Percentiles rank a stretch among this genome's conserved stretches.
Evolutionary conservation across 2,797 vertebrate genomes (phyloP).

Genomic region (Kryptopterus vitreolus): DNA sequence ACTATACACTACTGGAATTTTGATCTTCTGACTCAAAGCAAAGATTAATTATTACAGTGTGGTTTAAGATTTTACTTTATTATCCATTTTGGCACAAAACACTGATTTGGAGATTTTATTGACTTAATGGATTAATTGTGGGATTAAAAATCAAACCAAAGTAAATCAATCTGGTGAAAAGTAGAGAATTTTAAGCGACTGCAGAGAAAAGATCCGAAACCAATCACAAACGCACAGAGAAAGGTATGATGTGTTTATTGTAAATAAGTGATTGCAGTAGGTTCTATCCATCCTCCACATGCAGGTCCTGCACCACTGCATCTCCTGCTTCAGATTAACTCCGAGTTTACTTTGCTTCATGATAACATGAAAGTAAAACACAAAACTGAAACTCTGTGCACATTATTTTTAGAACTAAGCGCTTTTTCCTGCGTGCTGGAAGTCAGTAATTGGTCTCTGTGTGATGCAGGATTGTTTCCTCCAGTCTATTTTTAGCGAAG

Average conservation of each 20-base stretch:
- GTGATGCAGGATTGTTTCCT: conserved; percentile 40
- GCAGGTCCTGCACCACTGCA: not conserved
- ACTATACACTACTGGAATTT: not conserved
- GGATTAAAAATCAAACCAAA: not conserved
- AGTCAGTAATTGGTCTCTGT: conserved; percentile 48
- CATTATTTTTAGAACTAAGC: conserved; percentile 39
- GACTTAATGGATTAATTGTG: not conserved
- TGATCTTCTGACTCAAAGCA: not conserved
- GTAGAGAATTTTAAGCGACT: not conserved
- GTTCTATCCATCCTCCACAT: too few relatives aligned
- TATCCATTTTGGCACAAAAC: not conserved
- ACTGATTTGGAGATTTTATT: not conserved
- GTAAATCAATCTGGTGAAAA: not conserved
- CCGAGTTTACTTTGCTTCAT: not conserved
- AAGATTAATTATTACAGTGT: not conserved
- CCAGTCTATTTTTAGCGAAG: conserved; percentile 40
- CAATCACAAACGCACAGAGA: not conserved
- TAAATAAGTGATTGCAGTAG: too few relatives aligned
- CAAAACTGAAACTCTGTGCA: conserved; percentile 2
- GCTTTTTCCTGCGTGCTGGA: conserved; percentile 25
- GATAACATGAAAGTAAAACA: conserved; percentile 28
- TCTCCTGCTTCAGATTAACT: not conserved
- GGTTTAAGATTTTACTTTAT: not conserved
- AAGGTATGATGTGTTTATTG: too few relatives aligned
- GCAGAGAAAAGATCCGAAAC: not conserved